Conservation (phyloP, 2,797 vertebrate species). For the Echeneis naucrates region DNA sequence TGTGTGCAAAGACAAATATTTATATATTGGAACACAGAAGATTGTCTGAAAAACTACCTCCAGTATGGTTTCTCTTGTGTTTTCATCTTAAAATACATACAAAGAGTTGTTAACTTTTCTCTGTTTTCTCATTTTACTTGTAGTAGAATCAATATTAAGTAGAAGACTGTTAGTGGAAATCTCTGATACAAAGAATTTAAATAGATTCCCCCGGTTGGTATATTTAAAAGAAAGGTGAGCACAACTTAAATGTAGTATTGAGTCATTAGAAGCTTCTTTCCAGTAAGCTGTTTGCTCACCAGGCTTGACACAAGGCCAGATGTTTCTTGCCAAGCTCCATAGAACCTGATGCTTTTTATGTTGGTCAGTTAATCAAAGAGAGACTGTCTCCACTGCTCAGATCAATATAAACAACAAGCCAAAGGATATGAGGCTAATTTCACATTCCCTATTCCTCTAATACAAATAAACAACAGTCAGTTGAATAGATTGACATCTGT, state of each 20-base stretch:
- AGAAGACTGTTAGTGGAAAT: not conserved
- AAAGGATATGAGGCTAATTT: slow-evolving; percentile 3
- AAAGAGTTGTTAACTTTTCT: not conserved
- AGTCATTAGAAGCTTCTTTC: slow-evolving; percentile 46
- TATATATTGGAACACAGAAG: not conserved
- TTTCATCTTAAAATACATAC: not conserved
- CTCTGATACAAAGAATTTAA: slow-evolving; percentile 26
- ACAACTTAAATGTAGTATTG: slow-evolving; percentile 34
- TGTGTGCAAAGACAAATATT: not conserved
- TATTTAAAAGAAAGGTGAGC: slow-evolving; percentile 37
- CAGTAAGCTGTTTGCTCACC: slow-evolving; percentile 39
- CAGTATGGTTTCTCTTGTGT: not conserved
- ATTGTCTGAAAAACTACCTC: not conserved
- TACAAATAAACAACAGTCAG: slow-evolving; percentile 17
- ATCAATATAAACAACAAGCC: slow-evolving; percentile 44
- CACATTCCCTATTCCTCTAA: slow-evolving; percentile 1
- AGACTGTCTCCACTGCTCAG: slow-evolving; percentile 1
- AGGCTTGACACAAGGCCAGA: slow-evolving; percentile 38
- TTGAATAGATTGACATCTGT: not conserved
- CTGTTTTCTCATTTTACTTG: not conserved
- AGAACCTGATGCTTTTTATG: slow-evolving; percentile 17
- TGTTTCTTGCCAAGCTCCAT: slow-evolving; percentile 20
- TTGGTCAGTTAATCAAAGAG: slow-evolving; percentile 22
- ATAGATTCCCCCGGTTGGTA: slow-evolving; percentile 5
- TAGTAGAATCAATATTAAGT: slow-evolving; percentile 13